Evolutionary conservation across 2,888 invertebrate species (phyloP).

Genomic region (Coecobrya sp.): DNA sequence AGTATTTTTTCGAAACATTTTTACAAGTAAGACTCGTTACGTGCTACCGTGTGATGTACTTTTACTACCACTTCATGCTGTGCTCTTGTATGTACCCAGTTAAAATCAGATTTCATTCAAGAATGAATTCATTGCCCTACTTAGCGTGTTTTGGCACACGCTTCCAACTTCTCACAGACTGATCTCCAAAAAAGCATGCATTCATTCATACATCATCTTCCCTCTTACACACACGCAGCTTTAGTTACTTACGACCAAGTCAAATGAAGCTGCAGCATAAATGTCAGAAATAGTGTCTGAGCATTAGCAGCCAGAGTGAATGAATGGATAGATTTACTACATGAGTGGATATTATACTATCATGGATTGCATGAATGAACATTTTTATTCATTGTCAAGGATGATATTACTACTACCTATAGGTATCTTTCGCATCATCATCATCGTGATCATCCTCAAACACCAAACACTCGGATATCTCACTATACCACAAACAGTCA

Average conservation of each 20-base stretch:
- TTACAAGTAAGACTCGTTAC: neutral
- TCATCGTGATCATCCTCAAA: neutral
- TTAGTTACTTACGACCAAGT: conserved; percentile 20
- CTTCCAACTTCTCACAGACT: conserved; percentile 62
- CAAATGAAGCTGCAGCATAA: neutral
- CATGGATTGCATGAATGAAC: conserved; percentile 66
- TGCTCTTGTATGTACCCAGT: conserved; percentile 9
- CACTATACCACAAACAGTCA: neutral
- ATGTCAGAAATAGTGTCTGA: conserved; percentile 14
- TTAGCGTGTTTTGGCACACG: conserved; percentile 73
- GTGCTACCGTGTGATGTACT: neutral
- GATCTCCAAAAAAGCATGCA: conserved; percentile 34
- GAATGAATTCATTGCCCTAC: conserved; percentile 78
- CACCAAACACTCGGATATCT: conserved; percentile 60
- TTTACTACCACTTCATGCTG: neutral
- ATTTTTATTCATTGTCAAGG: conserved; percentile 76
- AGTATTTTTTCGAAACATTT: neutral
- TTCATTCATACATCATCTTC: conserved; percentile 22
- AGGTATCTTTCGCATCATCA: conserved; percentile 19
- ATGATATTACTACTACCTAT: conserved; percentile 57
- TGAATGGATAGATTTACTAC: conserved; percentile 30
- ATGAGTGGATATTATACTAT: conserved; percentile 57
- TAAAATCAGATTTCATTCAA: conserved; percentile 66
- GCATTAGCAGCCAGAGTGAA: neutral
- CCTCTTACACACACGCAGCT: conserved; percentile 28